Base-by-base conservation (phyloP, 1,140 invertebrate genomes). In the Zaprionus lachaisei region DNA sequence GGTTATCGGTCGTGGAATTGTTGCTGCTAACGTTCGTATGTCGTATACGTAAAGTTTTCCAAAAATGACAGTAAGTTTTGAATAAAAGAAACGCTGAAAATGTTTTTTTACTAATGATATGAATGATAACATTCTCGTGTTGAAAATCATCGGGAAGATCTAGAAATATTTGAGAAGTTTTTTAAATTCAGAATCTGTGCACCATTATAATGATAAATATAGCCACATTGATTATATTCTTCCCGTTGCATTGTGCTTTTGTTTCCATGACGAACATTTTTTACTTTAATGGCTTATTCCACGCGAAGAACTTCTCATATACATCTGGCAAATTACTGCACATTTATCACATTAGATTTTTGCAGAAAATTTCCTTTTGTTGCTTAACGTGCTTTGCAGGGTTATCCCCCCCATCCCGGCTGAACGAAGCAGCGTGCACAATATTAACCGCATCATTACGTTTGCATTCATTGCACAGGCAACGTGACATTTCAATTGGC, bases 401-500 rank as follows among this genome's bases (percentile, higher is more conserved):
- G 20, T 14, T 51, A 22, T 24, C 4, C 7, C 47, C 47, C 2
- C 44, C 17, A 3, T 17, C 14, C 15, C 2, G 15, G 2, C 41
- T 17, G 41, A 38, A 38, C 14, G 12, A 2, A 38, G 14, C 7
- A 57, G 74, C 69, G 60, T 67, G 58, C 54, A 76, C 60, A 60
- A 57, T 73, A 83, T 86, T 86, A 87, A 79, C 71, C 83, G 74
- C 83, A 77, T 86, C 83, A 86, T 86, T 86, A 86, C 81, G 78
- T 78, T 79, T 80, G 62, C 84, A 89, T 89, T 89, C 81, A 89
- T 84, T 80, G 74, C 70, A 56, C 72, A 56, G 49, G 64, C 64
- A 77, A 87, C 85, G 81, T 89, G 84, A 87, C 84, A 84, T 87
- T 89, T 87, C 84, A 83, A 87, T 87, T 84, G 84, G 84, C 75